A percentile compares a stretch with the other conserved stretches of the same genome.
Evolutionary conservation across 2,797 vertebrate genomes (phyloP).

Genomic region (Thamnophis elegans): DNA sequence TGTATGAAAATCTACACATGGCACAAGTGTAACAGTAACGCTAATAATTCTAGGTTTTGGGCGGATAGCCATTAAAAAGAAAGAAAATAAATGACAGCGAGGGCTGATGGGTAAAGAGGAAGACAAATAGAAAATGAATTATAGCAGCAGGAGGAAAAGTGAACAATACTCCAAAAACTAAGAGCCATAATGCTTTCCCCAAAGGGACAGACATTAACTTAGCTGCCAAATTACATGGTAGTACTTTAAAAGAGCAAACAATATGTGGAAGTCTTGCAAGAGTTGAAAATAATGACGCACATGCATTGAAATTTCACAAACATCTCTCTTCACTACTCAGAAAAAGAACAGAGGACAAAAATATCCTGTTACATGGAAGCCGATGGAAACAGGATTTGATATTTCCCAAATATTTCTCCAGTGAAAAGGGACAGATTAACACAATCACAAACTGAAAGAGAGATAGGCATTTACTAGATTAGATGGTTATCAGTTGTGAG

Average conservation of each 20-base stretch:
- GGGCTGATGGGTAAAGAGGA: neutral
- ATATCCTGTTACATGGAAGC: neutral
- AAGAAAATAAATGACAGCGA: neutral
- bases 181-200: neutral
- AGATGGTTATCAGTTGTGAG: neutral
- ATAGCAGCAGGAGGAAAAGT: neutral
- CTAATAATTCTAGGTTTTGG: neutral
- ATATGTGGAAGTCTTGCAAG: neutral
- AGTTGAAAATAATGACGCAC: too few species aligned
- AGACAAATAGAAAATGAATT: neutral
- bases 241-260: neutral
- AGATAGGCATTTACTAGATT: neutral
- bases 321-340: neutral
- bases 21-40: neutral
- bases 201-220: neutral
- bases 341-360: neutral
- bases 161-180: neutral
- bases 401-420: neutral
- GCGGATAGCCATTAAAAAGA: neutral
- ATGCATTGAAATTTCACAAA: neutral
- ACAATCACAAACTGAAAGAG: neutral
- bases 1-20: neutral
- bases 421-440: neutral
- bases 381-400: neutral
- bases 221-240: neutral